phyloP scores from a whole-genome alignment of 2,113 vertebrate species.

The Petroica traversi region DNA sequence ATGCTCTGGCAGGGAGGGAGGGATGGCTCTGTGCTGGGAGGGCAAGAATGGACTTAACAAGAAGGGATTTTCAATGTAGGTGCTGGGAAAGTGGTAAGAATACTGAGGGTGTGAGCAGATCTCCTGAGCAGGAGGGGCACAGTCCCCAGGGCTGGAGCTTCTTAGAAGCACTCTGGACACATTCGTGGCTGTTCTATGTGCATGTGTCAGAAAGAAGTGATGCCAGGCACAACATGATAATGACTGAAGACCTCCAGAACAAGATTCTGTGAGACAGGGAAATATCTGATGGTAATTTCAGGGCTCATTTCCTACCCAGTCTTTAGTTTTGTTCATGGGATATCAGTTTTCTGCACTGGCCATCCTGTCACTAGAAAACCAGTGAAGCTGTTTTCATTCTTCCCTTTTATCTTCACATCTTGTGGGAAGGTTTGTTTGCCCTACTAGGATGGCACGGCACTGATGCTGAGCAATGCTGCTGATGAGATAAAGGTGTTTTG shows the following conservation, averaged over 20 bases:
- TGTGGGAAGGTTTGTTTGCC: neutral
- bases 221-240: neutral
- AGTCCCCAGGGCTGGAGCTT: neutral
- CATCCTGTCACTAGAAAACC: neutral
- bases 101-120: neutral
- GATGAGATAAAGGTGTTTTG: constrained; percentile 1
- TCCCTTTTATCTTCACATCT: neutral
- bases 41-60: neutral
- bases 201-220: neutral
- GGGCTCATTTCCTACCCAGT: neutral
- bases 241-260: neutral
- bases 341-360: neutral
- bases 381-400: neutral
- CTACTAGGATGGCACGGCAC: neutral
- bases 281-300: neutral
- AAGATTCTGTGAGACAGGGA: neutral
- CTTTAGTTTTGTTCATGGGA: neutral
- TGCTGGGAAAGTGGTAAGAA: neutral
- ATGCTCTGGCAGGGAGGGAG: neutral
- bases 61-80: fast-evolving
- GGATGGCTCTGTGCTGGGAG: neutral
- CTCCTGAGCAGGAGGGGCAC: neutral
- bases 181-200: neutral
- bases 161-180: neutral
- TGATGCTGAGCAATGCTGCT: neutral